Percentiles rank a stretch among this genome's conserved stretches.
Conservation (phyloP, 2,888 invertebrate genomes). For the Leucophora obtusa region DNA sequence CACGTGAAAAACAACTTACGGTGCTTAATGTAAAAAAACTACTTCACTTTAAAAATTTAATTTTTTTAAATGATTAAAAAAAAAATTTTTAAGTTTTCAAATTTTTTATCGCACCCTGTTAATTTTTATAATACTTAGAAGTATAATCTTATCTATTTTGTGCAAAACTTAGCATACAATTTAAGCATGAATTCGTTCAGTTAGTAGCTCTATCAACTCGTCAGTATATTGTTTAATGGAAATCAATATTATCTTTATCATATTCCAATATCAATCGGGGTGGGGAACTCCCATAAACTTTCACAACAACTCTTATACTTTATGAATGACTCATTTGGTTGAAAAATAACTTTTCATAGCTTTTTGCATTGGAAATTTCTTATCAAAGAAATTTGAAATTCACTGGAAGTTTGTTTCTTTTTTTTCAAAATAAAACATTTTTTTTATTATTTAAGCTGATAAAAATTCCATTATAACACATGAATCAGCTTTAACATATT, state of each 20-base stretch:
- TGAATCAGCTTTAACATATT: conserved; percentile 45
- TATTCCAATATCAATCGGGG: conserved; percentile 2
- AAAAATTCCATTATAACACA: conserved; percentile 31
- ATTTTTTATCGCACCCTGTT: conserved; percentile 3
- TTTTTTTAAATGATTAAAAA: too few relatives aligned
- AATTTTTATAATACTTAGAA: neutral
- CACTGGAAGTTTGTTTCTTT: conserved; percentile 20
- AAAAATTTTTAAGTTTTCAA: too few relatives aligned
- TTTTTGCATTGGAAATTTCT: conserved; percentile 26
- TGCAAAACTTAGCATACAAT: conserved; percentile 14
- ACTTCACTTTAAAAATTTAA: too few relatives aligned
- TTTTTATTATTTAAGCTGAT: conserved; percentile 15
- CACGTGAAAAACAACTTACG: too few relatives aligned
- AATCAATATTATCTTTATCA: conserved; percentile 3
- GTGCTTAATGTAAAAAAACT: too few relatives aligned
- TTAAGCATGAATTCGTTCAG: neutral
- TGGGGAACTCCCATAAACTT: neutral
- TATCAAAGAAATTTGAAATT: conserved; percentile 15
- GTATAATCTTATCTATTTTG: conserved; percentile 36
- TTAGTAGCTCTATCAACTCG: neutral
- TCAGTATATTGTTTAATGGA: conserved; percentile 31
- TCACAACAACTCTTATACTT: neutral
- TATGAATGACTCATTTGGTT: conserved; percentile 17
- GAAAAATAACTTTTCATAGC: neutral
- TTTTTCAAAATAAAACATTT: conserved; percentile 8